A percentile compares a stretch with the other conserved stretches of the same genome.
phyloP scores from a whole-genome alignment of 2,888 invertebrate genomes.

The Lasioglossum lativentre region DNA sequence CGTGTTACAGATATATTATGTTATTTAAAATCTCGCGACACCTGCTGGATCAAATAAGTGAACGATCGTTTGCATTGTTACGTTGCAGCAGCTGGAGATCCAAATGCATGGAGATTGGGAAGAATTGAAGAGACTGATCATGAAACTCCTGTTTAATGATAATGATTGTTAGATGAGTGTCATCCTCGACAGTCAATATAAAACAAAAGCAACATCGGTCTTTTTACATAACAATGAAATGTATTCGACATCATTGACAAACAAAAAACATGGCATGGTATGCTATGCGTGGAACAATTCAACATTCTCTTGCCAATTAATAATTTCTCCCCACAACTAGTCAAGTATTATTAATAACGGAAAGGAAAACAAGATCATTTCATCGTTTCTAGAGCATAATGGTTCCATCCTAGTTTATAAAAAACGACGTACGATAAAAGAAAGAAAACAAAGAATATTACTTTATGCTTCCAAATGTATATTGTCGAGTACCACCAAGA shows the following conservation, averaged over 20 bases:
- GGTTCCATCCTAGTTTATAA: conserved; percentile 70
- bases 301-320: conserved; percentile 72
- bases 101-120: conserved; percentile 92
- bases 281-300: conserved; percentile 68
- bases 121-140: conserved; percentile 93
- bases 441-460: conserved; percentile 52
- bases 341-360: conserved; percentile 60
- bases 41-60: conserved; percentile 28
- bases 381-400: conserved; percentile 64
- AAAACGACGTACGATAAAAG: conserved; percentile 27
- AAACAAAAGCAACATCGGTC: conserved; percentile 66
- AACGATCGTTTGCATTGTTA: conserved; percentile 43
- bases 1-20: conserved; percentile 3
- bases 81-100: conserved; percentile 87
- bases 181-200: conserved; percentile 74
- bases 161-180: conserved; percentile 68
- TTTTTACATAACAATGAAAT: conserved; percentile 65
- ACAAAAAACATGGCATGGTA: conserved; percentile 54
- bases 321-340: conserved; percentile 67
- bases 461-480: conserved; percentile 72
- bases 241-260: conserved; percentile 41
- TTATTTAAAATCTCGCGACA: background rate
- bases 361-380: conserved; percentile 43
- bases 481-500: conserved; percentile 52
- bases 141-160: conserved; percentile 91